phyloP scores from a whole-genome alignment of 30 jellyfish, hydroid and myxozoan species.

The Catostylus mosaicus region DNA sequence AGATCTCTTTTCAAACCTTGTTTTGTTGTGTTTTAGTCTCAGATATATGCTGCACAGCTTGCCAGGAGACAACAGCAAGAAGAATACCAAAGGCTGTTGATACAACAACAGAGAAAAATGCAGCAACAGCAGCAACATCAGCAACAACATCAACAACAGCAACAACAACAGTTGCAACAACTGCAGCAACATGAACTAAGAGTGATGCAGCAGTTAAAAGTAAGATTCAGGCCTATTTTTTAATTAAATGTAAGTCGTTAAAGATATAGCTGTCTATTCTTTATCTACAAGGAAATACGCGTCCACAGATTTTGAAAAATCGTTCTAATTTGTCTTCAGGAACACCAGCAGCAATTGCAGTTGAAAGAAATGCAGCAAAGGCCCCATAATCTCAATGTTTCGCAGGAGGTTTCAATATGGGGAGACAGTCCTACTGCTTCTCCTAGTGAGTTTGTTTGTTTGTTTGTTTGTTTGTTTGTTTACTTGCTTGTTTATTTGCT shows the following conservation, averaged over 20 bases:
- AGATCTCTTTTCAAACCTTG: too few species aligned
- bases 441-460: constrained; percentile 65
- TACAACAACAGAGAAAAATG: constrained; percentile 49
- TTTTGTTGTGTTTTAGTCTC: constrained; percentile 53
- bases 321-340: neutral
- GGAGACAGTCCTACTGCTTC: constrained; percentile 80
- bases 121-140: constrained; percentile 74
- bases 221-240: constrained; percentile 6
- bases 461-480: too few species aligned
- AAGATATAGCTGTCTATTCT: too few species aligned
- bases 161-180: constrained; percentile 65
- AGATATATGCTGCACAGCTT: constrained; percentile 61
- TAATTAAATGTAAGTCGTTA: too few species aligned
- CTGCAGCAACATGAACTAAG: constrained; percentile 77
- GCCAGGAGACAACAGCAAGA: constrained; percentile 69
- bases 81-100: neutral
- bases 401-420: constrained; percentile 88
- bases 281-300: too few species aligned
- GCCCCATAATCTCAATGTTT: constrained; percentile 75
- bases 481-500: too few species aligned
- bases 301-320: too few species aligned
- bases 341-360: constrained; percentile 58
- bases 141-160: constrained; percentile 74
- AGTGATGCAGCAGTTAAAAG: constrained; percentile 79
- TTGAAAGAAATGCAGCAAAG: constrained; percentile 57